Evolutionary conservation across 2,888 invertebrate genomes (phyloP), one percentile per base, ranked within the genome.

Genomic region (Dysmachus trigonus): DNA sequence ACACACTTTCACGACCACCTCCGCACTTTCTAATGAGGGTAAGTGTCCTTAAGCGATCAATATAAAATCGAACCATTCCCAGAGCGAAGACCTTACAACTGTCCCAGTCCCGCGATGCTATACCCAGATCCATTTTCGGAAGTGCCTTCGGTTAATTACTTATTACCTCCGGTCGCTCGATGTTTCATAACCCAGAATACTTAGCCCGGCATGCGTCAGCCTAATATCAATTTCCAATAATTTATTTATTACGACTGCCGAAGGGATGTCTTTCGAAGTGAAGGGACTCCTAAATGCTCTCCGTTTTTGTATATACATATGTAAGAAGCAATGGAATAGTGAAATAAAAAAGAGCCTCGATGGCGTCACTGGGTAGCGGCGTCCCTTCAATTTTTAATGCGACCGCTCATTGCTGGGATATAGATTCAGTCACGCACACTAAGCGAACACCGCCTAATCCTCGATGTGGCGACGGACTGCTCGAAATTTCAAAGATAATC

Each of bases 321-420:
- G 27, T 22, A 22, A 22, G 27, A 22, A 62, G 18, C 62, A 62
- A 2, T 27, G 8, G 27, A 62, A 27, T 62, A 62, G 62, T 27
- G 62, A 62, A 62, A 62, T 22, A 62, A 22, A 22, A n/a, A n/a
- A n/a, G n/a, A n/a, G n/a, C n/a, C 22, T 22, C 62, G 62, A 62
- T 62, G 62, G 62, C 62, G 62, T 62, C 27, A 62, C 27, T 18
- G 22, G 62, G 62, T 62, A 62, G 62, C 62, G 18, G 18, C 0
- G 47, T 18, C 30, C 13, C 22, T 62, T 77, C 10, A 77, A 77
- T 77, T 77, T 77, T 77, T 77, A 77, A 77, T 77, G 47, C 47
- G 30, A 5, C 47, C 22, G 27, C 47, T 77, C 47, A 47, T 77
- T 77, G 77, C 7, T 15, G 51, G 27, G n/a, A 77, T 41, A 41